Conservation (phyloP, 2,113 vertebrate genomes). For the Syngnathus typhle region DNA sequence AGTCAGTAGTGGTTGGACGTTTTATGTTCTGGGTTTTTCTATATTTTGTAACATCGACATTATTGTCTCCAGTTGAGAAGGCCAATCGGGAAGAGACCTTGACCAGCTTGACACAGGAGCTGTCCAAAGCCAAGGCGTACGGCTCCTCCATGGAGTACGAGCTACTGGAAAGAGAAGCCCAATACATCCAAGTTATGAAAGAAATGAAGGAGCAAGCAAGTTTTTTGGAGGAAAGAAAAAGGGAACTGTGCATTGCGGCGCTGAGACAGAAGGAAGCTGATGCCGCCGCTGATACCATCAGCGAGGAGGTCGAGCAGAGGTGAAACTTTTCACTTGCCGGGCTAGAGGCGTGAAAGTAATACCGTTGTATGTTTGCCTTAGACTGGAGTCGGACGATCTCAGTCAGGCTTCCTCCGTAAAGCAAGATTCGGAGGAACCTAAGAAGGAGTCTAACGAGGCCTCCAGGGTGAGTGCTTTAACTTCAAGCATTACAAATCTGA, state of each 20-base stretch:
- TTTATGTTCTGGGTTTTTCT: too few relatives aligned
- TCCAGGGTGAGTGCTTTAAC: constrained; percentile 68
- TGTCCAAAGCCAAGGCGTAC: constrained; percentile 74
- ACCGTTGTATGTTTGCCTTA: constrained; percentile 28
- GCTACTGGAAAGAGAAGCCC: constrained; percentile 75
- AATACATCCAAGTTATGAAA: constrained; percentile 67
- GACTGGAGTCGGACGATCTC: constrained; percentile 86
- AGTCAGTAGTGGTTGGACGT: constrained; percentile 47
- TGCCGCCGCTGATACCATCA: constrained; percentile 38
- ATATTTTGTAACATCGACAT: too few relatives aligned
- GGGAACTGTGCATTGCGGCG: constrained; percentile 57
- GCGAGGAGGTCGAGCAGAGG: constrained; percentile 79
- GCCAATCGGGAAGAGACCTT: constrained; percentile 69
- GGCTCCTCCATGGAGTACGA: constrained; percentile 78
- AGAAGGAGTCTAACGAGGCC: constrained; percentile 72
- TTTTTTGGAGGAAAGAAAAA: constrained; percentile 70
- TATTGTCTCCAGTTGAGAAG: constrained; percentile 62
- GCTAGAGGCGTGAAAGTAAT: too few relatives aligned
- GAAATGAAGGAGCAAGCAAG: constrained; percentile 62
- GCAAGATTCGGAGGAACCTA: constrained; percentile 80
- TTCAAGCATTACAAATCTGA: too few relatives aligned
- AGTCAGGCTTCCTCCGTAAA: constrained; percentile 76
- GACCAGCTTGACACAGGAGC: constrained; percentile 77
- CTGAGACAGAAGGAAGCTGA: constrained; percentile 75
- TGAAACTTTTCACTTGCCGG: constrained; percentile 38